Evolutionary conservation across 2,888 invertebrate species (phyloP), one percentile per base, ranked within the genome.

Genomic region (Petrolisthes manimaculis): DNA sequence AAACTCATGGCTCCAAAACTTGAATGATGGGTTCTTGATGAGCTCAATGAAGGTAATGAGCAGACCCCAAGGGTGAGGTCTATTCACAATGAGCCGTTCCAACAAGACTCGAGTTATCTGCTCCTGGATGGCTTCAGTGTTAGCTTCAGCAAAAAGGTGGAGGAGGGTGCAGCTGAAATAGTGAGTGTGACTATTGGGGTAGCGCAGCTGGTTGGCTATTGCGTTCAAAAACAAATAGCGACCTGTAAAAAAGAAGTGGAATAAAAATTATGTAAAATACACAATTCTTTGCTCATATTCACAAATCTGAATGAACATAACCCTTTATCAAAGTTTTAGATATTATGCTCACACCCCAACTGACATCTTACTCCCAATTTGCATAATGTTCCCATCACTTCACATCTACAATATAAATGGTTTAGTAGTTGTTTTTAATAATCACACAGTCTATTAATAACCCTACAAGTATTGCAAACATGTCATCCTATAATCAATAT

Each of bases 161-260:
- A 99, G 94, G 84, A 99, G 95, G 69, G 98, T 97, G 93, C 99
- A 99, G 92, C 99, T 99, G 94, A 99, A 99, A 94, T 99, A 99
- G 94, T 99, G 99, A 37, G 99, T 99, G 94, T 99, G 99, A 92
- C 98, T 99, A 94, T 99, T 99, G 14, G 99, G 99, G 94, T 99
- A 99, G 53, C 99, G 95, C 92, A 99, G 94, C 93, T 99, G 99
- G 94, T 99, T 99, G 82, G 99, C 99, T 92, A 99, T 98, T 2
- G 99, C 98, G 93, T 99, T 99, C 93, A 99, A 94, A 94, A 99
- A 99, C 92, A 99, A 94, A 93, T 99, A 99, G 80, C 98, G 96
- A 92, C 92, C 93, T 93, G 91, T 37, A 83, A 75, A 37, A 9
- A 51, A 51, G 21, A 9, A 75, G 37, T n/a, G 37, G 21, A 37